Base-by-base conservation (phyloP, 2,113 vertebrate genomes). In the Pseudorasbora parva region DNA sequence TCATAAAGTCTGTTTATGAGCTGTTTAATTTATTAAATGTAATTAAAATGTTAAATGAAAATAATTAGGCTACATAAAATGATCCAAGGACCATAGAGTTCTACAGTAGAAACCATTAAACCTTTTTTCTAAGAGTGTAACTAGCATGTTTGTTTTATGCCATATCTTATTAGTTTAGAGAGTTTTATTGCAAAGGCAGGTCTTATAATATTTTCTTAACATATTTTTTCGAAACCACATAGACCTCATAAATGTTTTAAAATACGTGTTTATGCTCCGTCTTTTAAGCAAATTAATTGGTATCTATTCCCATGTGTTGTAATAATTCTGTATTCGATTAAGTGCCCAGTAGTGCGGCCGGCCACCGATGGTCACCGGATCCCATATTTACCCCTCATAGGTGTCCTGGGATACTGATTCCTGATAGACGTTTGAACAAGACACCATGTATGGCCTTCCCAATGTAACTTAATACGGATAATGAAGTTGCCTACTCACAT, bases 341-440 rank as follows among this genome's bases (percentile, higher is more conserved):
- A 79, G 25, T 66, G 59, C 43, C 14, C 15, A 30, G 43, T 14
- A 79, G 56, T 47, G 23, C 9, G 23, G 45, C 27, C 9, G 23
- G 45, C 27, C 23, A 71, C 8, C 12, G 54, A 21, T 11, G 23
- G 76, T 43, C 57, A 79, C 41, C 27, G 17, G 59, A 79, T 66
- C 43, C 60, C 43, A 47, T 66, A 51, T 79, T 79, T 79, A 79
- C 78, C 59, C 43, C 5, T 79, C 59, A 66, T 66, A 30, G 78
- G 59, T 79, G 78, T 66, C 59, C 49, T 30, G 77, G 77, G 59
- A 79, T 79, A 49, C 8, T 79, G 25, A 47, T 79, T 79, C 43
- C 78, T 66, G 60, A 77, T 79, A 85, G 84, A 56, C 49, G 11
- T 49, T 77, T 17, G 79, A 59, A 76, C 79, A 54, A 49, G 72